A percentile compares a stretch with the other conserved stretches of the same genome.
phyloP scores from a whole-genome alignment of 1,140 invertebrate species.

The Mizuhopecten yessoensis region DNA sequence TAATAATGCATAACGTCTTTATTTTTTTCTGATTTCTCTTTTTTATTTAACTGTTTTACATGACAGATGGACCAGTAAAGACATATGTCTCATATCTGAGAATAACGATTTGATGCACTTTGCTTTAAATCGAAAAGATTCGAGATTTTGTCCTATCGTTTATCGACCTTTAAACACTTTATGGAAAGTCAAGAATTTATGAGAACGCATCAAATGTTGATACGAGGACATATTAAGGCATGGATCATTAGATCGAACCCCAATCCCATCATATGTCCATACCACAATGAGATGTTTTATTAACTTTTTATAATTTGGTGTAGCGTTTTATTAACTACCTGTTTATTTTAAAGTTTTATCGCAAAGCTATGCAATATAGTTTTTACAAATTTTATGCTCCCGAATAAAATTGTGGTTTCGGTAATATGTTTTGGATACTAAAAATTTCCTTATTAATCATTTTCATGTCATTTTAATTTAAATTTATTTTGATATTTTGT shows the following conservation, averaged over 20 bases:
- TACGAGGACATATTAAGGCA: neutral
- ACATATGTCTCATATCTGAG: neutral
- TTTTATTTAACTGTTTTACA: conserved; percentile 36
- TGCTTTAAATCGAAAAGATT: conserved; percentile 8
- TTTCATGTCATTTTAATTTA: neutral
- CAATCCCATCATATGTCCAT: neutral
- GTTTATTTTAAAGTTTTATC: conserved; percentile 36
- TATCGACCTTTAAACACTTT: neutral
- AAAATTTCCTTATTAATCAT: neutral
- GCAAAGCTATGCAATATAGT: neutral
- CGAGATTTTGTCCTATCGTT: neutral
- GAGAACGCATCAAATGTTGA: conserved; percentile 23
- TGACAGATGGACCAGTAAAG: conserved; percentile 31
- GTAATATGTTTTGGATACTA: neutral
- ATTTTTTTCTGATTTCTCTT: neutral
- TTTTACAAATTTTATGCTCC: neutral
- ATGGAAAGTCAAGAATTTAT: neutral
- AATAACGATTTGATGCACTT: neutral
- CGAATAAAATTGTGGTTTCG: neutral
- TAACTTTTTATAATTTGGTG: conserved; percentile 3
- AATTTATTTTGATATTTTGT: conserved; percentile 34
- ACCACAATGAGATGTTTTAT: conserved; percentile 1
- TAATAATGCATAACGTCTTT: conserved; percentile 35
- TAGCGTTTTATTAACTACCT: conserved; percentile 24
- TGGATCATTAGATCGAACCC: neutral